phyloP scores from a whole-genome alignment of 1,140 invertebrate genomes.

The Diprion similis region DNA sequence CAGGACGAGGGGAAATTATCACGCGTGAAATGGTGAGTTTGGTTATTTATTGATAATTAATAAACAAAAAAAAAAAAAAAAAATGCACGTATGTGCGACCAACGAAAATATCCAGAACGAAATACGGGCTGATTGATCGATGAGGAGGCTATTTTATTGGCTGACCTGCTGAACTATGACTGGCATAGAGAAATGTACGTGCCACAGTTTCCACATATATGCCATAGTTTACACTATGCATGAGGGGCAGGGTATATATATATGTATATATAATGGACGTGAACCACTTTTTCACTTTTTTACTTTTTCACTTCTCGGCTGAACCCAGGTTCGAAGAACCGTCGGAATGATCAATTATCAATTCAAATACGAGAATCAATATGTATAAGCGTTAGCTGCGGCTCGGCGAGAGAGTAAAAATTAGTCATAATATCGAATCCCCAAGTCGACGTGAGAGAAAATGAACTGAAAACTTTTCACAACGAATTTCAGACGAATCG shows the following conservation, averaged over 20 bases:
- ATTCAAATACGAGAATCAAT: constrained; percentile 1
- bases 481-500: neutral
- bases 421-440: neutral
- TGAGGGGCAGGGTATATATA: neutral
- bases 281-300: neutral
- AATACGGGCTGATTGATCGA: neutral
- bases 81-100: neutral
- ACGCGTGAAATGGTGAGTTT: neutral
- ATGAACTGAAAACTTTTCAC: neutral
- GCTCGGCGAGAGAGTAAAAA: neutral
- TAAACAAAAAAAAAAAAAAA: neutral
- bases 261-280: neutral
- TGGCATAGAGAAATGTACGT: neutral
- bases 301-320: neutral
- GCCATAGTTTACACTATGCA: neutral
- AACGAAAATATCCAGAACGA: too few species aligned
- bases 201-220: neutral
- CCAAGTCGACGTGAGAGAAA: neutral
- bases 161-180: neutral
- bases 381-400: neutral
- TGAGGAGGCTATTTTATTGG: neutral
- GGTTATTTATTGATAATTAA: neutral
- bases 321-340: neutral
- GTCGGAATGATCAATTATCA: neutral
- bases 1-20: neutral